phyloP scores from a whole-genome alignment of 2,797 vertebrate genomes.

The Merluccius polli region DNA sequence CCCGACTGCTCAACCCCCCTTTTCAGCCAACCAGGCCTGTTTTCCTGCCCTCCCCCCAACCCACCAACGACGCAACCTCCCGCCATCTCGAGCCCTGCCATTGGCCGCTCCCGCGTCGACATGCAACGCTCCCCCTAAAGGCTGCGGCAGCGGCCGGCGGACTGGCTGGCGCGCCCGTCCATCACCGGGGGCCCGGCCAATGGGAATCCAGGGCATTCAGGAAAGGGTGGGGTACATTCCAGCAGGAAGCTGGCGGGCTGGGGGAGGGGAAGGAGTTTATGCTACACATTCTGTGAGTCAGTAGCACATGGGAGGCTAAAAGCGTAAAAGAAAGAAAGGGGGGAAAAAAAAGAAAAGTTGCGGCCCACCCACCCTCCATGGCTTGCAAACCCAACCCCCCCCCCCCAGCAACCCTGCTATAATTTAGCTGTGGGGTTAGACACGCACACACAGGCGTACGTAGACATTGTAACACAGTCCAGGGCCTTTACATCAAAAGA shows the following conservation, averaged over 20 bases:
- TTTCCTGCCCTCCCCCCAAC: slow-evolving; percentile 43
- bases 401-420: slow-evolving; percentile 32
- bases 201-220: slow-evolving; percentile 68
- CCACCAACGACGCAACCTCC: slow-evolving; percentile 58
- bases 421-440: slow-evolving; percentile 20
- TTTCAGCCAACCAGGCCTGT: slow-evolving; percentile 56
- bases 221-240: slow-evolving; percentile 74
- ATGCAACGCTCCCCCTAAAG: slow-evolving; percentile 50
- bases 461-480: slow-evolving; percentile 48
- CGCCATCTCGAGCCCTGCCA: slow-evolving; percentile 48
- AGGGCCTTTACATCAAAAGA: slow-evolving; percentile 49
- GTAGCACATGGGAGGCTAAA: slow-evolving; percentile 65
- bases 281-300: slow-evolving; percentile 75
- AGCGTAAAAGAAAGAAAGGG: slow-evolving; percentile 47
- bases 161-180: slow-evolving; percentile 45
- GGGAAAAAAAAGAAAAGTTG: too few relatives aligned
- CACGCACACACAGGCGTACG: slow-evolving; percentile 42
- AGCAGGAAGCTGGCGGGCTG: slow-evolving; percentile 68
- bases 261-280: slow-evolving; percentile 69
- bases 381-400: slow-evolving; percentile 38
- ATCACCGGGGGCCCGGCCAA: slow-evolving; percentile 48
- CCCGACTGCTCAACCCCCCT: slow-evolving; percentile 61
- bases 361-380: slow-evolving; percentile 51
- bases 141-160: slow-evolving; percentile 31
- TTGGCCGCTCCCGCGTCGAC: slow-evolving; percentile 57